A percentile compares a stretch with the other conserved stretches of the same genome.
These are phyloP conservation scores for Hylia prasina DNA, from an alignment of 2,113 vertebrate genomes.

Conservation along the genomic window DNA sequence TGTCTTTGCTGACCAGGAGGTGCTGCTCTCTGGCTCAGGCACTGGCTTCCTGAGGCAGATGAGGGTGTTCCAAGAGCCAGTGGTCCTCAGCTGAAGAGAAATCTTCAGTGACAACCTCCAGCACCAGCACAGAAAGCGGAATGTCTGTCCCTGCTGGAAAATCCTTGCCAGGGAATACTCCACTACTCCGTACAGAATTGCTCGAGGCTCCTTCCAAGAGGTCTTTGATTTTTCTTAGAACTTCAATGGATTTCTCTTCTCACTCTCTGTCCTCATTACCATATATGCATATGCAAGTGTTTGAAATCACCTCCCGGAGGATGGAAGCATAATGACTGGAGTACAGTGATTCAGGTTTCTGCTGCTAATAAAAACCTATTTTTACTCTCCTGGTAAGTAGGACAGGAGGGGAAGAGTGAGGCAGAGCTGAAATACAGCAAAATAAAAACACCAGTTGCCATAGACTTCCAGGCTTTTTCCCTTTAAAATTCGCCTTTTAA, in stretches of 20 bases:
- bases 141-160: constrained; percentile 25
- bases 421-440: constrained; percentile 26
- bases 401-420: constrained; percentile 28
- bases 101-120: not conserved
- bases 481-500: not conserved
- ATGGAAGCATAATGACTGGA: constrained; percentile 46
- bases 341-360: constrained; percentile 62
- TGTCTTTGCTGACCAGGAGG: not conserved
- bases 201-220: constrained; percentile 54
- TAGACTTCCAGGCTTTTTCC: not conserved
- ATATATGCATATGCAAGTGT: constrained; percentile 60
- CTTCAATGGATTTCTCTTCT: constrained; percentile 61
- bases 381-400: constrained; percentile 62
- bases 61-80: not conserved
- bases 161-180: constrained; percentile 32
- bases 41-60: not conserved
- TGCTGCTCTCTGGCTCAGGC: not conserved
- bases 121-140: not conserved
- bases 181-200: not conserved
- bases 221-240: constrained; percentile 59
- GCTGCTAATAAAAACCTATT: constrained; percentile 62
- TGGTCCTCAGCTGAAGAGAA: not conserved
- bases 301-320: constrained; percentile 61
- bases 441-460: not conserved
- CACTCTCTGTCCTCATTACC: constrained; percentile 42